Conservation (phyloP, 2,888 invertebrate species). For the Chymomyza caudatula region DNA sequence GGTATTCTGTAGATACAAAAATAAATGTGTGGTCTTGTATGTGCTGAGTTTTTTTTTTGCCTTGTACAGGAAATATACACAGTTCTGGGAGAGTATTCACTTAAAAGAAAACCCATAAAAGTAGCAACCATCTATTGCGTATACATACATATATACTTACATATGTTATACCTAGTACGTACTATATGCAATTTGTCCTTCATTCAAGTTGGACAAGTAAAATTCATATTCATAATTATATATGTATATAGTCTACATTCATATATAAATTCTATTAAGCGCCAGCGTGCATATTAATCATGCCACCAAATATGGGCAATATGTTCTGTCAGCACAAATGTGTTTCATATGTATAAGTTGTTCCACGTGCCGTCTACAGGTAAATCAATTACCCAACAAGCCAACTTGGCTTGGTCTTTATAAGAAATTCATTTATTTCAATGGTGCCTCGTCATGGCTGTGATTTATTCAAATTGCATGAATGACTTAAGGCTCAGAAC, state of each 20-base stretch:
- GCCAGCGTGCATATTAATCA: conserved; percentile 53
- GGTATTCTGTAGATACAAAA: background rate
- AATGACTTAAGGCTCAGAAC: background rate
- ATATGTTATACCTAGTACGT: background rate
- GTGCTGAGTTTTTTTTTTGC: no score
- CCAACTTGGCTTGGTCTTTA: background rate
- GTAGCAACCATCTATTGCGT: background rate
- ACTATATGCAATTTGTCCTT: background rate
- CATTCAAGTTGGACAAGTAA: background rate
- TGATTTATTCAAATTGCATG: background rate
- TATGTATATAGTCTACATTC: background rate
- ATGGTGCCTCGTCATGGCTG: background rate
- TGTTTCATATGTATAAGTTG: background rate
- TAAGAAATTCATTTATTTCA: background rate
- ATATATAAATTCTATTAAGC: background rate
- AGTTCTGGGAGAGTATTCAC: background rate
- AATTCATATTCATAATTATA: background rate
- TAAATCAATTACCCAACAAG: background rate
- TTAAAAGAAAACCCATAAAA: background rate
- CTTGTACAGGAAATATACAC: background rate
- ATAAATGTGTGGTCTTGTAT: background rate
- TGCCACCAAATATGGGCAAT: conserved; percentile 1
- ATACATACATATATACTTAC: background rate
- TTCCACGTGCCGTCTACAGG: background rate
- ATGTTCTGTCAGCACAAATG: background rate